Conservation (phyloP, 2,888 invertebrate genomes). For the Alloscopus bannaensis region DNA sequence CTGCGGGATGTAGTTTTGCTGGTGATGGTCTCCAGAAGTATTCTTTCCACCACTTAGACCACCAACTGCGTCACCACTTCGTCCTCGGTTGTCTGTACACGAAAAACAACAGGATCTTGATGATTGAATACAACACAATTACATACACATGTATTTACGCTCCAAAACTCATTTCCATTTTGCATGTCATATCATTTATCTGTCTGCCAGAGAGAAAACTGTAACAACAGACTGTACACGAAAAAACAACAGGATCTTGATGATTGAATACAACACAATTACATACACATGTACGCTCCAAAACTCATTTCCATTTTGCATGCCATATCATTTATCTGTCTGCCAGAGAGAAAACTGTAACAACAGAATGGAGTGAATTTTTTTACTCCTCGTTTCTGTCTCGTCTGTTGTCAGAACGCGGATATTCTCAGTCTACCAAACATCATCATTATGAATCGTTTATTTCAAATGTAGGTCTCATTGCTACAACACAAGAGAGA, state of each 20-base stretch:
- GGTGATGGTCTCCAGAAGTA: slow-evolving; percentile 32
- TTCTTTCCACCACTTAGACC: slow-evolving; percentile 30
- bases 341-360: not conserved
- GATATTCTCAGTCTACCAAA: too few relatives aligned
- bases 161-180: not conserved
- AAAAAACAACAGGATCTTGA: slow-evolving; percentile 6
- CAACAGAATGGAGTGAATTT: too few relatives aligned
- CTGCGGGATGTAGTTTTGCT: slow-evolving; percentile 52
- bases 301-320: not conserved
- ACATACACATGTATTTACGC: not conserved
- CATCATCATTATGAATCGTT: slow-evolving; percentile 22
- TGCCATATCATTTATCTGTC: not conserved
- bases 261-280: not conserved
- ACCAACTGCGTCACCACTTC: slow-evolving; percentile 33
- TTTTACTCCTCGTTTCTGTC: not conserved
- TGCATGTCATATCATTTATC: not conserved
- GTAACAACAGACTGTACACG: slow-evolving; percentile 22
- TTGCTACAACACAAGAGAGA: too few relatives aligned
- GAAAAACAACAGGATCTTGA: slow-evolving; percentile 6
- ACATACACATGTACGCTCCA: not conserved
- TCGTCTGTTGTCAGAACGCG: too few relatives aligned
- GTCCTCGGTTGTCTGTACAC: slow-evolving; percentile 49
- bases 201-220: not conserved
- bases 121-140: not conserved
- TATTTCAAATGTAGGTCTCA: not conserved